Base-by-base conservation (phyloP, 2,797 vertebrate species). In the Toxotes lorentzi region DNA sequence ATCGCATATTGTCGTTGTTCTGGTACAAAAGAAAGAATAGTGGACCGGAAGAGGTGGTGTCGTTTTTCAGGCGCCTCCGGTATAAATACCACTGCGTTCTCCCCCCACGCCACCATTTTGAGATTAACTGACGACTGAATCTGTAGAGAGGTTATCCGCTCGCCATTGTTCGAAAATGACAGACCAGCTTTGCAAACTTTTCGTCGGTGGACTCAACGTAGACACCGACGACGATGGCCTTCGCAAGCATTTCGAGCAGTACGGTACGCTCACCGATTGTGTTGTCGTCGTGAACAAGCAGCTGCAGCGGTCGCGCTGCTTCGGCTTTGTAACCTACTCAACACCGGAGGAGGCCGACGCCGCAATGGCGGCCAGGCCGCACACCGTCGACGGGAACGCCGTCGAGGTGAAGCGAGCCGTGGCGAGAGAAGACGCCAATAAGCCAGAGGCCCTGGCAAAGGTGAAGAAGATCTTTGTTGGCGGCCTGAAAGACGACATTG, bases 391-490 rank as follows among this genome's bases (percentile, higher is more conserved):
- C 87, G 97, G 97, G 61, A 98, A 97, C 91, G 95, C 96, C 47
- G 98, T 99, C 68, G 98, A 99, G 93, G 93, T 99, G 90, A 99
- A 99, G 89, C 94, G 98, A 9, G 98, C 98, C n/a, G 97, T 99
- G 83, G 98, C 98, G 10, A 95, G 97, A 23, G 98, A 99, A 88
- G 98, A 99, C 88, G 98, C 98, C 21, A 97, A 97, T 65, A 97
- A 95, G 11, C 98, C 98, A 0, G 98, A 98, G 24, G 97, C 97
- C 0, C 97, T 99, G 72, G 97, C 98, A 0, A 99, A 99, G 81
- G 98, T 99, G 38, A 99, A 99, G 95, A 99, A 99, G 84, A 97
- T 99, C 32, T 99, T 99, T 56, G 96, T 98, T 13, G 97, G 97
- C 0, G 97, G 97, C 13, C 91, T 98, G 8, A 98, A 98, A 57